These are phyloP conservation scores for Leptura quadrifasciata DNA, from an alignment of 2,888 invertebrate genomes.

Conservation along the genomic window DNA sequence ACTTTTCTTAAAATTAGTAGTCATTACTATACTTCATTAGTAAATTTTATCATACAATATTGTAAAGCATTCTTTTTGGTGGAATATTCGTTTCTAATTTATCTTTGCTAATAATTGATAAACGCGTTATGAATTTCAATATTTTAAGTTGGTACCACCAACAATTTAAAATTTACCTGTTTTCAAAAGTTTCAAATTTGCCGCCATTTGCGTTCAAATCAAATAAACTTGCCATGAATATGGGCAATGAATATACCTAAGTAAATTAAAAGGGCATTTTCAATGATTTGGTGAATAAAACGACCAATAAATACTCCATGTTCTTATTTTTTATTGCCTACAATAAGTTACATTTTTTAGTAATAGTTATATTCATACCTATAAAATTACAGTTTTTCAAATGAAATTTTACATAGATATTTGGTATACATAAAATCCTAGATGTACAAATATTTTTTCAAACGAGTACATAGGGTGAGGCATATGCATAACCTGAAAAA, in stretches of 20 bases:
- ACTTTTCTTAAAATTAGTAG: not conserved
- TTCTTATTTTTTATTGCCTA: too few species aligned
- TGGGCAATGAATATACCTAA: too few species aligned
- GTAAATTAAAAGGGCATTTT: too few species aligned
- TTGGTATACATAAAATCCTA: too few species aligned
- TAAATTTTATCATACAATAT: not conserved
- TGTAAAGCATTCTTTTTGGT: not conserved
- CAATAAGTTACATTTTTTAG: too few species aligned
- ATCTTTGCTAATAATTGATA: not conserved
- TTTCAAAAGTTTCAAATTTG: not conserved
- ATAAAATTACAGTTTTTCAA: too few species aligned
- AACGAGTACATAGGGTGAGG: constrained; percentile 45
- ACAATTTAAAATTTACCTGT: not conserved
- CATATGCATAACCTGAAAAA: constrained; percentile 51
- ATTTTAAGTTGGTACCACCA: not conserved
- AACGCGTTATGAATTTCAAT: not conserved
- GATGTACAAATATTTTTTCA: constrained; percentile 12
- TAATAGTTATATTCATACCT: too few species aligned
- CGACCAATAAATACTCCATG: too few species aligned
- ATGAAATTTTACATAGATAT: too few species aligned
- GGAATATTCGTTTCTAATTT: not conserved
- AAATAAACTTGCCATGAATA: too few species aligned
- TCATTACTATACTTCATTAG: not conserved
- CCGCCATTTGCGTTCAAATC: not conserved
- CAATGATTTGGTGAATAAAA: too few species aligned